These are phyloP conservation scores for Caenorhabditis virilis DNA, from an alignment of 2,888 invertebrate species.

Conservation along the genomic window DNA sequence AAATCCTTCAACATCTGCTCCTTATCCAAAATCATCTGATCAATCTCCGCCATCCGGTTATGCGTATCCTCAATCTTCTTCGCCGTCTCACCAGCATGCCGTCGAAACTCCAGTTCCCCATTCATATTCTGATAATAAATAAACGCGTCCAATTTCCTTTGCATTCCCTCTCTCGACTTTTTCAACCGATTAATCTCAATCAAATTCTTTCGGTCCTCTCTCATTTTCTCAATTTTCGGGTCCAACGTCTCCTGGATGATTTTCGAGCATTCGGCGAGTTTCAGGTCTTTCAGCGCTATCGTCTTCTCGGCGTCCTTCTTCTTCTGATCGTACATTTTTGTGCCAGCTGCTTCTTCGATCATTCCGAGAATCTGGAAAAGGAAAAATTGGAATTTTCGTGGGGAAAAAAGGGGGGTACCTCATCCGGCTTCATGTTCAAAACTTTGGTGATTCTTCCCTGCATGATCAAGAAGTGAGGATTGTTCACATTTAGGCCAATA, in stretches of 20 bases:
- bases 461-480: slow-evolving; percentile 97
- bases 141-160: slow-evolving; percentile 25
- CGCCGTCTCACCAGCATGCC: background rate
- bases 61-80: background rate
- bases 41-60: slow-evolving; percentile 1
- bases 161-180: slow-evolving; percentile 10
- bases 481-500: slow-evolving; percentile 95
- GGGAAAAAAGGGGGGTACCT: slow-evolving; percentile 75
- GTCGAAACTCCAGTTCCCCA: background rate
- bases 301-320: slow-evolving; percentile 83
- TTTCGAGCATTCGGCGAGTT: slow-evolving; percentile 76
- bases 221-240: slow-evolving; percentile 74
- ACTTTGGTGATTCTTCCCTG: slow-evolving; percentile 98
- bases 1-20: slow-evolving; percentile 60
- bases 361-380: slow-evolving; percentile 82
- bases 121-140: slow-evolving; percentile 8
- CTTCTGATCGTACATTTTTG: slow-evolving; percentile 92
- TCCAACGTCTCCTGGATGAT: slow-evolving; percentile 79
- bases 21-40: background rate
- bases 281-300: slow-evolving; percentile 89
- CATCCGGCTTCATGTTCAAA: slow-evolving; percentile 95
- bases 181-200: slow-evolving; percentile 77
- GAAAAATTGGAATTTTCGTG: too few species aligned
- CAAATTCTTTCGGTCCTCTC: slow-evolving; percentile 83
- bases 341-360: slow-evolving; percentile 98